These are phyloP conservation scores for Celastrina argiolus DNA, from an alignment of 2,888 invertebrate species.

Conservation along the genomic window DNA sequence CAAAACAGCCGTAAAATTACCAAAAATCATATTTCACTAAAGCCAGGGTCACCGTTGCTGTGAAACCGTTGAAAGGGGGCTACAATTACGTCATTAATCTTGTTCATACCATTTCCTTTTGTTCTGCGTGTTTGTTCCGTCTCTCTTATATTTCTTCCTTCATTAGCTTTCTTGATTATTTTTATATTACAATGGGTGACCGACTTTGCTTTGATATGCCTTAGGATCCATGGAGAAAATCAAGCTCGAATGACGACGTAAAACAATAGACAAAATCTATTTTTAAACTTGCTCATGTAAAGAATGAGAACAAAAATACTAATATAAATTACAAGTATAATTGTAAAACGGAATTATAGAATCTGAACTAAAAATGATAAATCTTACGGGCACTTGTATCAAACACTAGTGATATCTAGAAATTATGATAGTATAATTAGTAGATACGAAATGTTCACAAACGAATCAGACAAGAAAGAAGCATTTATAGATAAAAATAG, in stretches of 20 bases:
- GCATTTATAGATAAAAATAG: no score
- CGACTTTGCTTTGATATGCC: background rate
- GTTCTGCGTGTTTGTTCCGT: constrained; percentile 25
- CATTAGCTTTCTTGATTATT: constrained; percentile 13
- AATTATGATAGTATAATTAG: background rate
- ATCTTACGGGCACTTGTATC: no score
- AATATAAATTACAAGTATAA: no score
- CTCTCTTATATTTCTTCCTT: background rate
- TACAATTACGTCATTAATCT: constrained; percentile 26
- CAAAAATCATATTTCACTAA: background rate
- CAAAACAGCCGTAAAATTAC: background rate
- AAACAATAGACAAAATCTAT: background rate
- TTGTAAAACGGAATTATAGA: no score
- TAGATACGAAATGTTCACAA: background rate
- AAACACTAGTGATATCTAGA: background rate
- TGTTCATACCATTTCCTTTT: constrained; percentile 23
- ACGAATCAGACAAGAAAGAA: no score
- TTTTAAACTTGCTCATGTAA: background rate
- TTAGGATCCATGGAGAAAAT: background rate
- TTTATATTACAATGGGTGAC: constrained; percentile 5
- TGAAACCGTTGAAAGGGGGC: background rate
- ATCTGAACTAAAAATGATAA: no score
- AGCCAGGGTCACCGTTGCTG: background rate
- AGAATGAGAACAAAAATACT: background rate
- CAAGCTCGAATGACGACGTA: background rate